Percentiles rank a stretch among this genome's conserved stretches.
These are phyloP conservation scores for Myotis pilosus DNA, from an alignment of 2,797 vertebrate species.

Conservation along the genomic window DNA sequence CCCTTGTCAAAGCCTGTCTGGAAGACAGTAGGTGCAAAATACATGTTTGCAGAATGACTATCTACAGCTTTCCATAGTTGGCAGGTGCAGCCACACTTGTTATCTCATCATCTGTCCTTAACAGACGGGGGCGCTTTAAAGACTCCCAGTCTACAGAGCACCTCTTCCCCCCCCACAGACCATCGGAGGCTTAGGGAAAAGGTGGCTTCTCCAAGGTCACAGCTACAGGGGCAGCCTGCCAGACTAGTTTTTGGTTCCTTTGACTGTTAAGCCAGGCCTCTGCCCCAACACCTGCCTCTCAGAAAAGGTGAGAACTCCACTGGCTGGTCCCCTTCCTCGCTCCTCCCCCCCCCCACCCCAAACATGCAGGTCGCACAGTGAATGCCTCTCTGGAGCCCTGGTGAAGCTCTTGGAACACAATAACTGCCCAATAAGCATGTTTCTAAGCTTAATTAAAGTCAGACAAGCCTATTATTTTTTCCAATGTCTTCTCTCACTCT, in stretches of 20 bases:
- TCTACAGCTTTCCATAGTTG: background rate
- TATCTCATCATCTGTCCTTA: background rate
- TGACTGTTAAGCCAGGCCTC: background rate
- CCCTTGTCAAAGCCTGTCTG: background rate
- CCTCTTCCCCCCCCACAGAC: background rate
- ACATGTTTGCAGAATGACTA: background rate
- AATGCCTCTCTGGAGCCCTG: background rate
- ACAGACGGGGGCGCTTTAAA: background rate
- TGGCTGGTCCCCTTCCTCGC: background rate
- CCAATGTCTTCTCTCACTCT: background rate
- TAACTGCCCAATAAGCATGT: background rate
- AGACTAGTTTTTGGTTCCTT: background rate
- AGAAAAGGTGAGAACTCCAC: background rate
- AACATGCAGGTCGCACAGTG: background rate
- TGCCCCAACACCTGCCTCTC: background rate
- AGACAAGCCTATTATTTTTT: background rate
- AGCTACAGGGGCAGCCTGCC: background rate
- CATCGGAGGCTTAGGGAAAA: fast-evolving
- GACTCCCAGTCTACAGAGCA: background rate
- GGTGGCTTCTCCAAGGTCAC: background rate
- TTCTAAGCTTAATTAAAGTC: background rate
- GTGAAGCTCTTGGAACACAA: background rate
- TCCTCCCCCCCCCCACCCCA: no score
- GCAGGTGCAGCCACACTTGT: background rate
- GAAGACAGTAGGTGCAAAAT: background rate